Percentiles rank a stretch among this genome's conserved stretches.
These are phyloP conservation scores for Acyrthosiphon pisum DNA, from an alignment of 1,140 invertebrate genomes.

Conservation along the genomic window DNA sequence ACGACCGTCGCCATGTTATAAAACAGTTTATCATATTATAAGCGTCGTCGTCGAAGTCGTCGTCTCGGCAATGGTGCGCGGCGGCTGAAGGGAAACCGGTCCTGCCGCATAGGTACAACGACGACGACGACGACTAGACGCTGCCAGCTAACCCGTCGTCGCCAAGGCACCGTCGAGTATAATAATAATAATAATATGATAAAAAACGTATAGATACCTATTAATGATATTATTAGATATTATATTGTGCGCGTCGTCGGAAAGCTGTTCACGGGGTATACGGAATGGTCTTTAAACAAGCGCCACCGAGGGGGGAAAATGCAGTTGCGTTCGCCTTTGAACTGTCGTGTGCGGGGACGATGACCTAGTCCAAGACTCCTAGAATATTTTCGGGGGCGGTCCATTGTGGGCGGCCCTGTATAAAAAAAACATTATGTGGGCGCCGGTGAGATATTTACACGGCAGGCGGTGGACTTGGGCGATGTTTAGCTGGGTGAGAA, in stretches of 20 bases:
- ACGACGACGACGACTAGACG: not conserved
- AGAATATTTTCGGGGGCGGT: not conserved
- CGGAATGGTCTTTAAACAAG: too few species aligned
- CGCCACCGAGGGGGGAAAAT: not conserved
- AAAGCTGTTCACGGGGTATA: not conserved
- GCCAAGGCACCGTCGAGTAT: not conserved
- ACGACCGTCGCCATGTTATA: slow-evolving; percentile 47
- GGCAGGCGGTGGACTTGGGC: too few species aligned
- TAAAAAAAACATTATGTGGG: not conserved
- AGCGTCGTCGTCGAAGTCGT: slow-evolving; percentile 22
- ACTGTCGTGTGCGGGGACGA: not conserved
- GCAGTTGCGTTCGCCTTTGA: not conserved
- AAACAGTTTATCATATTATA: slow-evolving; percentile 49
- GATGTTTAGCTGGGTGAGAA: too few species aligned
- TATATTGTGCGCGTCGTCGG: not conserved
- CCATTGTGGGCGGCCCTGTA: too few species aligned
- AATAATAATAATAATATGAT: not conserved
- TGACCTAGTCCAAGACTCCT: not conserved
- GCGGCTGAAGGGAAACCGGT: slow-evolving; percentile 30
- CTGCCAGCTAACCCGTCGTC: slow-evolving; percentile 20
- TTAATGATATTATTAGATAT: not conserved
- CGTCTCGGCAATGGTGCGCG: not conserved
- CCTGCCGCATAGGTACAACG: slow-evolving; percentile 22
- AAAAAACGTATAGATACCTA: not conserved
- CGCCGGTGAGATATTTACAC: too few species aligned